Evolutionary conservation across 2,797 vertebrate genomes (phyloP).

Genomic region (Syngnathus acus): DNA sequence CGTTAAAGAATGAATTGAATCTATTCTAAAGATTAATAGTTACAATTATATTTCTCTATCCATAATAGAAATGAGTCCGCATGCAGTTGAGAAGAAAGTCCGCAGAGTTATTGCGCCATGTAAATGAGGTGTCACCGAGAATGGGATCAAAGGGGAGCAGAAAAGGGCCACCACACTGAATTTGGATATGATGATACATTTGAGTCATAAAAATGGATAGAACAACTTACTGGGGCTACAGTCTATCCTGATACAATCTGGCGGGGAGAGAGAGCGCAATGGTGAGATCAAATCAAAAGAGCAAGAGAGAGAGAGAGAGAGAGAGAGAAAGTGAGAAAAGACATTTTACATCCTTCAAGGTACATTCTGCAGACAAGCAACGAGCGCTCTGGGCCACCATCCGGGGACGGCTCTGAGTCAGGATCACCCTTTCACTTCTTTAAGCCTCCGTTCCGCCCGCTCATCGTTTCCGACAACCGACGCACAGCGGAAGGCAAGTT

Average conservation of each 20-base stretch:
- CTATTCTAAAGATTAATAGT: background rate
- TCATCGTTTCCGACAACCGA: slow-evolving; percentile 20
- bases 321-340: slow-evolving; percentile 33
- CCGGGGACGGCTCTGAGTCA: slow-evolving; percentile 83
- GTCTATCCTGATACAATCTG: slow-evolving; percentile 98
- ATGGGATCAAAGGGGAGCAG: slow-evolving; percentile 17
- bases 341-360: slow-evolving; percentile 96
- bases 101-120: slow-evolving; percentile 32
- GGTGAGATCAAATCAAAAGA: slow-evolving; percentile 72
- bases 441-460: slow-evolving; percentile 21
- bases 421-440: slow-evolving; percentile 68
- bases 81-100: slow-evolving; percentile 14
- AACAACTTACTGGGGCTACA: slow-evolving; percentile 94
- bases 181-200: slow-evolving; percentile 47
- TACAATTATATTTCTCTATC: background rate
- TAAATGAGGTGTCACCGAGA: slow-evolving; percentile 9
- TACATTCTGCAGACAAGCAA: slow-evolving; percentile 83
- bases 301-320: slow-evolving; percentile 28
- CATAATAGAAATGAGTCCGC: background rate
- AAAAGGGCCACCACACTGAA: slow-evolving; percentile 43
- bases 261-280: slow-evolving; percentile 80
- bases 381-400: slow-evolving; percentile 78
- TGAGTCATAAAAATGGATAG: slow-evolving; percentile 54
- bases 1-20: background rate
- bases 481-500: slow-evolving; percentile 52